A percentile compares a stretch with the other conserved stretches of the same genome.
Conservation (phyloP, 2,888 invertebrate genomes). For the Ectropis crepuscularia region DNA sequence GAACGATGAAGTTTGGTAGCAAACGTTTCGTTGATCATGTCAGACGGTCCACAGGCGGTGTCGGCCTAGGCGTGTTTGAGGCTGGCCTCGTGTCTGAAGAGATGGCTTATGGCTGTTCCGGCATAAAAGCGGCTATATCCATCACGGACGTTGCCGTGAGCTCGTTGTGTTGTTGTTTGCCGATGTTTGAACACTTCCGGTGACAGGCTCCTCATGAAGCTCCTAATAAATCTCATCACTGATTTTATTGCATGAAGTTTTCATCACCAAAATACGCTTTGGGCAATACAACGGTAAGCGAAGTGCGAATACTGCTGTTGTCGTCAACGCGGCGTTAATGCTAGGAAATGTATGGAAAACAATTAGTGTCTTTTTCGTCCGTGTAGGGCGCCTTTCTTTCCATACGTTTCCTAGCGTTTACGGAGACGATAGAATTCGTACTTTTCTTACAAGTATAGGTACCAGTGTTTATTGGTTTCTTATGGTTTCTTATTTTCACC, state of each 20-base stretch:
- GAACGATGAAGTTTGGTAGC: too few relatives aligned
- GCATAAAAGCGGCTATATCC: slow-evolving; percentile 95
- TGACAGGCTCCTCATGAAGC: slow-evolving; percentile 86
- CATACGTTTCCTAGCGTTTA: too few relatives aligned
- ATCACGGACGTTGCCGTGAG: slow-evolving; percentile 89
- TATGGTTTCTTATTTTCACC: too few relatives aligned
- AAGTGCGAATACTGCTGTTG: too few relatives aligned
- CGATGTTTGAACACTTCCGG: slow-evolving; percentile 28
- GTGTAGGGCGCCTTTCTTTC: too few relatives aligned
- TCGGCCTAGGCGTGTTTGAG: slow-evolving; percentile 89
- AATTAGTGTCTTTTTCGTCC: too few relatives aligned
- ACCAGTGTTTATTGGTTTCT: too few relatives aligned
- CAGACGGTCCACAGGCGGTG: slow-evolving; percentile 86
- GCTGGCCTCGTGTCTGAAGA: slow-evolving; percentile 93
- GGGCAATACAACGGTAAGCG: too few relatives aligned
- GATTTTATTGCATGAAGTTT: slow-evolving; percentile 6
- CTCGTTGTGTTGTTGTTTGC: slow-evolving; percentile 24
- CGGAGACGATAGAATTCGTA: too few relatives aligned
- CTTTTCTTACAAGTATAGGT: too few relatives aligned
- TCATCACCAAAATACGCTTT: not conserved
- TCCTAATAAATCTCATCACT: not conserved
- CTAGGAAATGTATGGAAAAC: too few relatives aligned
- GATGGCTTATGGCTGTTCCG: slow-evolving; percentile 95
- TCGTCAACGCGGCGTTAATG: too few relatives aligned
- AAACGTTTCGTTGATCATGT: not conserved